Evolutionary conservation across 2,888 invertebrate species (phyloP).

Genomic region (Acronicta leporina): DNA sequence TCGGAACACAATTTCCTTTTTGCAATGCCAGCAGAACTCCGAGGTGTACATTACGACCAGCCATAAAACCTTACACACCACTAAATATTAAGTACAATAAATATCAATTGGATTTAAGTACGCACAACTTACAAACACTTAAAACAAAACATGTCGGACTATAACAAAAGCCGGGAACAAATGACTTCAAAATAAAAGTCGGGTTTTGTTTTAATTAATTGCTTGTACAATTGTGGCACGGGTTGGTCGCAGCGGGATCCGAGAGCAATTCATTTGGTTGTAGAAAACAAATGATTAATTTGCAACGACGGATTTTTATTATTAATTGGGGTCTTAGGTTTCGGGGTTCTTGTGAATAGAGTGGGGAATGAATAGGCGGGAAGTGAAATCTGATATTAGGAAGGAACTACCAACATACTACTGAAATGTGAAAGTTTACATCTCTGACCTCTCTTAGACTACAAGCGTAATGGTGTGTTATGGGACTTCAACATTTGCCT

Average conservation of each 20-base stretch:
- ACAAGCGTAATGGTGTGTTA: too few species aligned
- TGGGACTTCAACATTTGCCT: too few species aligned
- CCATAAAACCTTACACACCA: slow-evolving; percentile 30
- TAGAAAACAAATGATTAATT: slow-evolving; percentile 47
- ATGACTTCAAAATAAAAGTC: slow-evolving; percentile 31
- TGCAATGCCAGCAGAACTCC: slow-evolving; percentile 8
- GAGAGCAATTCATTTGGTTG: slow-evolving; percentile 12
- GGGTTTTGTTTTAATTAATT: slow-evolving; percentile 44
- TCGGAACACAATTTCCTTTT: slow-evolving; percentile 24
- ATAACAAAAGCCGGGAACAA: slow-evolving; percentile 16
- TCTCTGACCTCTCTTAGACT: too few species aligned
- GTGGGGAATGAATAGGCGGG: slow-evolving; percentile 10
- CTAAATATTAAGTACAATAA: slow-evolving; percentile 27
- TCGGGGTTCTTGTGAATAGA: slow-evolving; percentile 7
- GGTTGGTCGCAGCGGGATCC: slow-evolving; percentile 35
- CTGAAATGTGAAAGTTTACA: too few species aligned
- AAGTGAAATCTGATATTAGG: slow-evolving; percentile 14
- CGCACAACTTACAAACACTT: slow-evolving; percentile 7
- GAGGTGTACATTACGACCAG: slow-evolving; percentile 17
- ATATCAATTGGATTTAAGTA: slow-evolving; percentile 29
- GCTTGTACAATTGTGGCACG: slow-evolving; percentile 11
- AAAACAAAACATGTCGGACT: slow-evolving; percentile 14
- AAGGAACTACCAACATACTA: not conserved
- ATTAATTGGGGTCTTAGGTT: slow-evolving; percentile 32
- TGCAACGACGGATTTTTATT: slow-evolving; percentile 28